Base-by-base conservation (phyloP, 2,888 invertebrate genomes). In the Alloscopus bannaensis region DNA sequence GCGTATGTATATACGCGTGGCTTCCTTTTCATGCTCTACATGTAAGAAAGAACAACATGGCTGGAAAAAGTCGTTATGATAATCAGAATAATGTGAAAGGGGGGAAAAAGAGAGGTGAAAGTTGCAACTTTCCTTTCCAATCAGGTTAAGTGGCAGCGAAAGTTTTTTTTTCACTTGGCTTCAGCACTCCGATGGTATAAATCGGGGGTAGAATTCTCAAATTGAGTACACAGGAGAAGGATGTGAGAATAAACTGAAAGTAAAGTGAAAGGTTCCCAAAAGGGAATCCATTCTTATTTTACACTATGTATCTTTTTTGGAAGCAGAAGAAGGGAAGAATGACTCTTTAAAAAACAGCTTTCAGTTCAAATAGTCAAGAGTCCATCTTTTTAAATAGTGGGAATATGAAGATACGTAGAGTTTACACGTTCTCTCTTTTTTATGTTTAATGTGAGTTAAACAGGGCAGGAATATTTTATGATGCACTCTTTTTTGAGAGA, bases 41-140 rank as follows among this genome's bases (percentile, higher is more conserved):
- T n/a, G 50, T 4, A 50, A 50, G 6, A 50, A 18, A 50, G 6
- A 55, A 11, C 18, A 50, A 28, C 2, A 2, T 57, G 57, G 13
- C 28, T 62, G 59, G 71, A 52, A 69, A n/a, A 68, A 75, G 82
- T 72, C 81, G 81, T 85, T 85, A 84, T 83, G 79, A 85, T 84
- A 85, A 84, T 85, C 83, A 83, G 79, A 76, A 80, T 82, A 81
- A 83, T 82, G 80, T 59, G 59, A 22, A 31, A 29, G 36, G 29
- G 55, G 57, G 55, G 47, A 18, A 24, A 62, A 71, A 59, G 71
- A 52, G 73, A 80, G 83, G 76, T 78, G 80, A 79, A 80, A 83
- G 80, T 81, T 84, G 69, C 82, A 81, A 81, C 82, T 84, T 81
- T 82, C 82, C 68, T 76, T 85, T 85, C 77, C 83, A 85, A 85